Base-by-base conservation (phyloP, 2,888 invertebrate species). In the Chaitophorus viminalis region DNA sequence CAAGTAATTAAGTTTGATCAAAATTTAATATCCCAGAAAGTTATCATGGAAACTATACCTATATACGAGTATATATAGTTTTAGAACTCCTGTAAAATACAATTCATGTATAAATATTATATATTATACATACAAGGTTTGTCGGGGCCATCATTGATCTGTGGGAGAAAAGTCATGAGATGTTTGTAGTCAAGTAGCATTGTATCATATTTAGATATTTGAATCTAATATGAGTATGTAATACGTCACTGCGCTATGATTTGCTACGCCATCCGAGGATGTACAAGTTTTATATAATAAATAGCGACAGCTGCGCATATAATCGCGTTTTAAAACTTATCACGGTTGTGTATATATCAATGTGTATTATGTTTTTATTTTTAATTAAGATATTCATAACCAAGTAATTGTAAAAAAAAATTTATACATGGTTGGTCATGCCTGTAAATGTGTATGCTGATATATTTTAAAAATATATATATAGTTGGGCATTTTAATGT, bases 351-450 rank as follows among this genome's bases (percentile, higher is more conserved):
- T 46, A 46, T 14, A 46, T 46, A 46, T n/a, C n/a, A 33, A 29
- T 29, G n/a, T 18, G 6, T 74, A 25, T 36, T 31, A 33, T 78
- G 60, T 68, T 84, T 76, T 84, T 33, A 46, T 76, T 84, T 84
- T 85, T 77, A 77, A 85, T 85, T 85, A 77, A 85, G 76, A 85
- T 68, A 52, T 85, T 77, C 84, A 81, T 87, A 74, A 65, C 65
- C 65, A 81, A 87, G 74, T 87, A 77, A 85, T 85, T 29, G 84
- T 75, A 81, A 87, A 81, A 87, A 60, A 46, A 74, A 75, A 87
- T 87, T 74, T 81, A 87, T 87, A 79, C 87, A 81, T 87, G 87
- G 87, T n/a, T 29, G 81, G 33, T 14, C 87, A 87, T 79, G 87
- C 87, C 87, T 81, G 65, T 87, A 87, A 87, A 87, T 72, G 87